Base-by-base conservation (phyloP, 64 coral and sea anemone species). In the Pocillopora verrucosa region DNA sequence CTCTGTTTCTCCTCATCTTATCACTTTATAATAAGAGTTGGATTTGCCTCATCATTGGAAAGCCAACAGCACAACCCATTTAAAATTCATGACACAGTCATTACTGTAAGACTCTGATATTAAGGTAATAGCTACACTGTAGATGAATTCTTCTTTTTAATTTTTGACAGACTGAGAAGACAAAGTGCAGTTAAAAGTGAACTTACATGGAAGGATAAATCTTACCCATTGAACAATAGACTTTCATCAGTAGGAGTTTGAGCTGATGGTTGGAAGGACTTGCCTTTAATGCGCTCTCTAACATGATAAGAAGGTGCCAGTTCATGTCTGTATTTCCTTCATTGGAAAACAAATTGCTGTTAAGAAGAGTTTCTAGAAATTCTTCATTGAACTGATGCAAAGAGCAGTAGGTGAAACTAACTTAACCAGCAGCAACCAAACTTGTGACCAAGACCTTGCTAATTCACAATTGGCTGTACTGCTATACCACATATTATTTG, bases 191-290 rank as follows among this genome's bases (percentile, higher is more conserved):
- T 64, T 64, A 70, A 70, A 70, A 70, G 20, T 70, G 67, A 70
- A 70, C 67, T 25, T 11, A n/a, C 11, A 70, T 70, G 25, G 25
- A 70, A n/a, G 20, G 67, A 24, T 10, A 76, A n/a, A 20, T 63
- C 92, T 94, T 76, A 99, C 97, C 97, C 74, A 99, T 92, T 84
- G 84, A 92, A 63, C 83, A 86, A 45, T 99, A 99, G 20, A 99
- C 79, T 75, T 91, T 90, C 61, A 91, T 90, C 70, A 99, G 72
- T 16, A 99, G 76, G 22, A 99, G 74, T n/a, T 99, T 99, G 30
- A 95, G 76, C 56, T 99, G 83, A 56, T 95, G 88, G 75, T 93
- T 99, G 7, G 93, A 99, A 38, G 88, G 80, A 81, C 97, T 99
- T 6, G 90, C 91, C 76, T 89, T 95, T 15, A 99, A 34, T 6